Evolutionary conservation across 2,113 vertebrate species (phyloP).

Genomic region (Tyrannus savana): DNA sequence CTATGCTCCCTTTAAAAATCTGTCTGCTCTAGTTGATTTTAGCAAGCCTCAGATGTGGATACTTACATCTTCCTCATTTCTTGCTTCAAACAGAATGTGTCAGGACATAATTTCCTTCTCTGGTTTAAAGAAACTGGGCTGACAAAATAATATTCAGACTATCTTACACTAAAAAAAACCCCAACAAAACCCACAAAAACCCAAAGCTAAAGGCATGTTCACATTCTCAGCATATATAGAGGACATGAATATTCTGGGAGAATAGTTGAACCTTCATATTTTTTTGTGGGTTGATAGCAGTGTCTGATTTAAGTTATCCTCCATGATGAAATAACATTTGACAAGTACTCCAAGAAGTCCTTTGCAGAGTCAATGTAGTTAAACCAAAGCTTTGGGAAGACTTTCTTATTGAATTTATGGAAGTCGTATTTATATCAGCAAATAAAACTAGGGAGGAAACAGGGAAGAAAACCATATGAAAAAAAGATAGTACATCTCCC

Average conservation of each 20-base stretch:
- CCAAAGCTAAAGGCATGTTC: neutral
- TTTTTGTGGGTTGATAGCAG: neutral
- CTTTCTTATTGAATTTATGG: neutral
- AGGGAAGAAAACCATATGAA: neutral
- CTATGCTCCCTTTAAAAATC: neutral
- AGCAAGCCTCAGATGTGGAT: neutral
- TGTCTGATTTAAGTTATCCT: neutral
- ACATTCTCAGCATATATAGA: neutral
- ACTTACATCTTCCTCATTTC: neutral
- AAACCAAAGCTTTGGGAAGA: neutral
- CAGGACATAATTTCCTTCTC: neutral
- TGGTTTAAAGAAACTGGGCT: neutral
- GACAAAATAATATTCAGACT: neutral
- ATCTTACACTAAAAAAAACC: neutral
- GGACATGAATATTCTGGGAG: neutral
- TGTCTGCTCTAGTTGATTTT: neutral
- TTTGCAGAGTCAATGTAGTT: neutral
- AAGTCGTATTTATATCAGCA: neutral
- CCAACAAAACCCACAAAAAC: too few species aligned
- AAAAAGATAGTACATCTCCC: neutral
- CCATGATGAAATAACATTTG: neutral
- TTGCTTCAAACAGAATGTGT: neutral
- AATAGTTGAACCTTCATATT: neutral
- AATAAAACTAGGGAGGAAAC: neutral
- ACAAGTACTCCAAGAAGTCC: neutral